Evolutionary conservation across 2,113 vertebrate genomes (phyloP).

Genomic region (Pedionomus torquatus): DNA sequence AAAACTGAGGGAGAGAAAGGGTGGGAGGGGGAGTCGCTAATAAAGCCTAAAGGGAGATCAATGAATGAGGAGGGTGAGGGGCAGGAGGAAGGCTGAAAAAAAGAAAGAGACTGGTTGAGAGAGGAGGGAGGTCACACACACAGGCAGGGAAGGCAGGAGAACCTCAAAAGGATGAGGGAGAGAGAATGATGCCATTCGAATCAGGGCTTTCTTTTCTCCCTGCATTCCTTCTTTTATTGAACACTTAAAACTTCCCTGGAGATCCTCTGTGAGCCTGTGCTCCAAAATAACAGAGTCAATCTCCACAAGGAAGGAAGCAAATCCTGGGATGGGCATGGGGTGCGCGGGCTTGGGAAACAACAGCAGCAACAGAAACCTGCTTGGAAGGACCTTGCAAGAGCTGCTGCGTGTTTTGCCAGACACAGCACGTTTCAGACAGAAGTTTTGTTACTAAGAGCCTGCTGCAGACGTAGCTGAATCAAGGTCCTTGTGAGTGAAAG

Average conservation of each 20-base stretch:
- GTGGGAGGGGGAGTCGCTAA: constrained; percentile 40
- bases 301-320: neutral
- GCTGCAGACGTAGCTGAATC: neutral
- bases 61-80: constrained; percentile 57
- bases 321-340: neutral
- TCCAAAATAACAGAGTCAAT: neutral
- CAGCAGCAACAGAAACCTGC: neutral
- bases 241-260: constrained; percentile 39
- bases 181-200: constrained; percentile 26
- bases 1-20: constrained; percentile 44
- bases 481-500: constrained; percentile 6
- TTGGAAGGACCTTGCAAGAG: neutral
- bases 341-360: fast-evolving
- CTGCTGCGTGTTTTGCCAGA: constrained; percentile 15
- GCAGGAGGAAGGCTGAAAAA: constrained; percentile 15
- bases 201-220: neutral
- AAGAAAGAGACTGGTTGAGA: neutral
- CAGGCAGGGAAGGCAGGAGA: constrained; percentile 2
- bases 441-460: neutral
- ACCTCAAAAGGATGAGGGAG: neutral
- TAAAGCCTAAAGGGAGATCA: constrained; percentile 26
- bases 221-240: constrained; percentile 60
- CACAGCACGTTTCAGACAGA: neutral
- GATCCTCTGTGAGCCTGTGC: neutral
- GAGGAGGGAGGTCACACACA: neutral